Conservation (phyloP, 2,888 invertebrate species). For the Cephus sareptanus region DNA sequence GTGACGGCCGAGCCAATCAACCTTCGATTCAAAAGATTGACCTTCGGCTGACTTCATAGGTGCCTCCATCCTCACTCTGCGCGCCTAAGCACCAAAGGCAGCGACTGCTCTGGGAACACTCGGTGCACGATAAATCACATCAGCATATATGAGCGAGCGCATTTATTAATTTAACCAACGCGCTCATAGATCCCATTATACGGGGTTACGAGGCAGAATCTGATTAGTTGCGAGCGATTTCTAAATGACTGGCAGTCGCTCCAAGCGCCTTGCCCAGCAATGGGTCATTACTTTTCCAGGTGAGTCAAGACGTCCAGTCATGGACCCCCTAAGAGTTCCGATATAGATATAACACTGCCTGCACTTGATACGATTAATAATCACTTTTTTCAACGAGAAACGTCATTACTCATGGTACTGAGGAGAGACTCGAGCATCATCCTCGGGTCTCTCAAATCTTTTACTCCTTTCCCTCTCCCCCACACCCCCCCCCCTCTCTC, state of each 20-base stretch:
- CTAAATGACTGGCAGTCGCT: constrained; percentile 13
- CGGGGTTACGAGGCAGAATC: constrained; percentile 36
- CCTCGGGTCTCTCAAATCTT: too few species aligned
- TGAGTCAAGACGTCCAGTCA: constrained; percentile 27
- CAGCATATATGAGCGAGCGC: constrained; percentile 13
- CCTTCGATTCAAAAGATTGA: too few species aligned
- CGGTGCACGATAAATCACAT: constrained; percentile 19
- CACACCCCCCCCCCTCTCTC: too few species aligned
- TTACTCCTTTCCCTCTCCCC: too few species aligned
- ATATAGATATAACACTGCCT: constrained; percentile 26
- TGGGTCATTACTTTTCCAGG: constrained; percentile 1
- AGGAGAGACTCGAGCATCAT: too few species aligned
- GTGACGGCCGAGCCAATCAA: too few species aligned
- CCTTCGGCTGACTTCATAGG: too few species aligned
- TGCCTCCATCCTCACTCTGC: background rate
- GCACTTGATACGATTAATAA: constrained; percentile 25
- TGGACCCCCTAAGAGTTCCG: constrained; percentile 24
- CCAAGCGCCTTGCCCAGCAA: background rate
- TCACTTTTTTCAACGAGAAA: constrained; percentile 12
- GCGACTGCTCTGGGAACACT: background rate
- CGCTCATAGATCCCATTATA: constrained; percentile 32
- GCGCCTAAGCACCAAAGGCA: background rate
- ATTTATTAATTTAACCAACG: constrained; percentile 37
- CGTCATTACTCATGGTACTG: too few species aligned
- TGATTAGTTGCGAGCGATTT: constrained; percentile 26